Conservation (phyloP, 2,888 invertebrate species). For the Cynaeus angustus region DNA sequence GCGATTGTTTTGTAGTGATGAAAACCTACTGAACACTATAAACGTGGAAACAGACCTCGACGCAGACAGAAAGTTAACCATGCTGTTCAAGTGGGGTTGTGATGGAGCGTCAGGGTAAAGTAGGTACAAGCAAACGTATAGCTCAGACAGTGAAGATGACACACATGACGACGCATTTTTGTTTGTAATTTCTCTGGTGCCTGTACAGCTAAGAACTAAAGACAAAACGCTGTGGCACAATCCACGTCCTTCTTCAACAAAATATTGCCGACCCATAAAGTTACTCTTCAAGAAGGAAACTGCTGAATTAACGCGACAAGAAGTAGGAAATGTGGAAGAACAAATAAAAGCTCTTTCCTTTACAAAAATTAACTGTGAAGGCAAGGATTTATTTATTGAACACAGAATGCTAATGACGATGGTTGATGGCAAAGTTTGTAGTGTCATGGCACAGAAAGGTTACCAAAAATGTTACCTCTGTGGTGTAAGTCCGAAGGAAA, state of each 20-base stretch:
- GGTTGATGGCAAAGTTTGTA: constrained; percentile 61
- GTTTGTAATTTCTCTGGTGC: constrained; percentile 60
- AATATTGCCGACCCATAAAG: constrained; percentile 61
- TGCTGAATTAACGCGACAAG: constrained; percentile 57
- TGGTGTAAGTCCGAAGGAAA: neutral
- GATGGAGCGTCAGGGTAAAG: constrained; percentile 58
- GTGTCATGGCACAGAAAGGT: constrained; percentile 55
- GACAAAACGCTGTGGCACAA: constrained; percentile 60
- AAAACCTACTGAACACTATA: neutral
- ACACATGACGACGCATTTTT: constrained; percentile 54
- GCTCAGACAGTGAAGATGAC: too few relatives aligned
- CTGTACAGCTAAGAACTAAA: constrained; percentile 51
- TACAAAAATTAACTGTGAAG: neutral
- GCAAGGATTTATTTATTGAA: constrained; percentile 20
- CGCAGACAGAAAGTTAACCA: constrained; percentile 41
- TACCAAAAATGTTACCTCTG: constrained; percentile 57
- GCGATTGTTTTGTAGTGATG: neutral
- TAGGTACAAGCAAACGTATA: constrained; percentile 60
- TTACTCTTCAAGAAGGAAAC: constrained; percentile 59
- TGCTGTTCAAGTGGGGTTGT: constrained; percentile 56
- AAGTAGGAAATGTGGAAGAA: constrained; percentile 54
- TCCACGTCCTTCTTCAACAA: constrained; percentile 59
- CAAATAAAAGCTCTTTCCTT: neutral
- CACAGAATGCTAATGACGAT: constrained; percentile 52
- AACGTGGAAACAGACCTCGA: neutral